These are phyloP conservation scores for Agapostemon virescens DNA, from an alignment of 2,888 invertebrate genomes.

Conservation along the genomic window DNA sequence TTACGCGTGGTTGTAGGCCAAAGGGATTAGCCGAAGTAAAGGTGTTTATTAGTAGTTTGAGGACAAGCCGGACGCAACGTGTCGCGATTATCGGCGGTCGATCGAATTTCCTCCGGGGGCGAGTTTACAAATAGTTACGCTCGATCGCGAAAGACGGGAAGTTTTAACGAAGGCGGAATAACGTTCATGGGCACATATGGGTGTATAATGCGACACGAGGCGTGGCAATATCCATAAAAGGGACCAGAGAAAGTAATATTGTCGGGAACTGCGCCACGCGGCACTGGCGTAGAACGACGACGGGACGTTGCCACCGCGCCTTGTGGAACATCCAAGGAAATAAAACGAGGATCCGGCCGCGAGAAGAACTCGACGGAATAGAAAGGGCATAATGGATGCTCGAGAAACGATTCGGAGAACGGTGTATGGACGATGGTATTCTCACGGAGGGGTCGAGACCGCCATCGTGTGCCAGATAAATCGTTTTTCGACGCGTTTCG, in stretches of 20 bases:
- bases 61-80: no score
- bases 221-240: constrained; percentile 79
- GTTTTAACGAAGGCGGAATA: constrained; percentile 32
- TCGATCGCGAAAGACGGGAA: background rate
- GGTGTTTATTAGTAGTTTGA: no score
- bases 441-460: constrained; percentile 25
- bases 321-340: constrained; percentile 35
- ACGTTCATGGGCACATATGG: constrained; percentile 27
- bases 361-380: constrained; percentile 46
- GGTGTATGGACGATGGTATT: constrained; percentile 16
- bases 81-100: background rate
- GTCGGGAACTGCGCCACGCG: constrained; percentile 75
- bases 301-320: constrained; percentile 36
- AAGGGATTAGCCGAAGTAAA: no score
- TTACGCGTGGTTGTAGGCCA: no score
- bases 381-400: constrained; percentile 66
- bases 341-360: constrained; percentile 57
- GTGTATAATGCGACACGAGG: constrained; percentile 60
- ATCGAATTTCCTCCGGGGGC: constrained; percentile 2
- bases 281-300: constrained; percentile 47
- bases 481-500: constrained; percentile 70
- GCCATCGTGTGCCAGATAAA: constrained; percentile 60
- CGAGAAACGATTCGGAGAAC: constrained; percentile 39
- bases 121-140: background rate
- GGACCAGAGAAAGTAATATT: constrained; percentile 78